Evolutionary conservation across 2,797 vertebrate genomes (phyloP).

Genomic region (Phrynocephalus vlangalii): DNA sequence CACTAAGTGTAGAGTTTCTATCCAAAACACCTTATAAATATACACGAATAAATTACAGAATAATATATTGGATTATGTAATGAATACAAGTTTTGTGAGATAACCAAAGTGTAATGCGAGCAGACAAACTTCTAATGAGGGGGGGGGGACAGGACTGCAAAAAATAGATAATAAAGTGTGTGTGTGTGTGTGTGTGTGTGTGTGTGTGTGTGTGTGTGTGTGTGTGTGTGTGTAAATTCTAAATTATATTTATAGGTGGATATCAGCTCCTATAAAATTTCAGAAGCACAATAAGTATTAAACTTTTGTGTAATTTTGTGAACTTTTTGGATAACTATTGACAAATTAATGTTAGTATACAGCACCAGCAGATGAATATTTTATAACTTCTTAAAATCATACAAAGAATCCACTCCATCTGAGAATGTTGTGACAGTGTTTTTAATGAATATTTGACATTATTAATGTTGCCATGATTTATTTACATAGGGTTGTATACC

Average conservation of each 20-base stretch:
- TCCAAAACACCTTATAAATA: conserved; percentile 24
- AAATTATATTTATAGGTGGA: conserved; percentile 33
- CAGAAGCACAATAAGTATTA: conserved; percentile 29
- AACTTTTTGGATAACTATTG: conserved; percentile 60
- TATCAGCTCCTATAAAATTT: conserved; percentile 42
- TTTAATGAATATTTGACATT: conserved; percentile 69
- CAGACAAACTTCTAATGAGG: conserved; percentile 41
- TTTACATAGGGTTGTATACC: conserved; percentile 42
- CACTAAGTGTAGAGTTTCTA: conserved; percentile 30
- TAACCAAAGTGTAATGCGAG: conserved; percentile 45
- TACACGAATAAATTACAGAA: conserved; percentile 43
- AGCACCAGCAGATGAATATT: conserved; percentile 68
- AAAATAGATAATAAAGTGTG: conserved; percentile 34
- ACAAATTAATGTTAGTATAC: conserved; percentile 63
- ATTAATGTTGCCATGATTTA: conserved; percentile 60
- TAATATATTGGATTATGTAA: conserved; percentile 47
- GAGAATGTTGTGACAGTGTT: conserved; percentile 56
- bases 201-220: too few species aligned
- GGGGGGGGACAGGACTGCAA: conserved; percentile 19
- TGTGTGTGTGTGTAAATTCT: conserved; percentile 10
- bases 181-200: background rate
- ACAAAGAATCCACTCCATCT: conserved; percentile 55
- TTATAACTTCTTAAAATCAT: conserved; percentile 60
- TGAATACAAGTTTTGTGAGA: conserved; percentile 36
- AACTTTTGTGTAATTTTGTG: conserved; percentile 52